Conservation (phyloP, 2,113 vertebrate genomes). For the Pyxicephalus adspersus region DNA sequence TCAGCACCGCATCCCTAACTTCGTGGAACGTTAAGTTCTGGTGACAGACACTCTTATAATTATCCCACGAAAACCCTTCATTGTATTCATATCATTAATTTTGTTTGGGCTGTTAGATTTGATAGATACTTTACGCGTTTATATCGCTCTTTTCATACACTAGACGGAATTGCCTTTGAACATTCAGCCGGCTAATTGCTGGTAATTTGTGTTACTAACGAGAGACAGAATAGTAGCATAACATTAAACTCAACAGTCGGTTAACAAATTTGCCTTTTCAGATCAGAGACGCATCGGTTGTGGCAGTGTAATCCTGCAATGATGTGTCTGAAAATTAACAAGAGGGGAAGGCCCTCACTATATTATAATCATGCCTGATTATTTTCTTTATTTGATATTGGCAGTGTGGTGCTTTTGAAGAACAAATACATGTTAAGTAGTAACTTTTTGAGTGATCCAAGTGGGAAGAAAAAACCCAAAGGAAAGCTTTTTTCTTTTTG, state of each 20-base stretch:
- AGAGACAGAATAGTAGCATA: slow-evolving; percentile 79
- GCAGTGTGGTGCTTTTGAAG: neutral
- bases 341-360: slow-evolving; percentile 22
- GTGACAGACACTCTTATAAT: slow-evolving; percentile 77
- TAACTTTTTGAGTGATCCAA: neutral
- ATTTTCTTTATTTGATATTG: neutral
- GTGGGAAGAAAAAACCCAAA: too few species aligned
- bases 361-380: neutral
- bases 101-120: slow-evolving; percentile 80
- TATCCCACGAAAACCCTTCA: slow-evolving; percentile 73
- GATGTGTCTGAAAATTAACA: slow-evolving; percentile 48
- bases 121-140: slow-evolving; percentile 81
- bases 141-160: slow-evolving; percentile 79
- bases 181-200: slow-evolving; percentile 82
- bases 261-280: slow-evolving; percentile 80
- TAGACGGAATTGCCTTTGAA: slow-evolving; percentile 82
- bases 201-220: slow-evolving; percentile 84
- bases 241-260: slow-evolving; percentile 82
- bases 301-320: slow-evolving; percentile 63
- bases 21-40: slow-evolving; percentile 57
- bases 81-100: slow-evolving; percentile 79
- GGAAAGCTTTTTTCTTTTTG: too few species aligned
- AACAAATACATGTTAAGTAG: neutral
- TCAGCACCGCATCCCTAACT: slow-evolving; percentile 58
- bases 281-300: slow-evolving; percentile 68